Conservation (phyloP, 2,113 vertebrate genomes). For the Gobio gobio region DNA sequence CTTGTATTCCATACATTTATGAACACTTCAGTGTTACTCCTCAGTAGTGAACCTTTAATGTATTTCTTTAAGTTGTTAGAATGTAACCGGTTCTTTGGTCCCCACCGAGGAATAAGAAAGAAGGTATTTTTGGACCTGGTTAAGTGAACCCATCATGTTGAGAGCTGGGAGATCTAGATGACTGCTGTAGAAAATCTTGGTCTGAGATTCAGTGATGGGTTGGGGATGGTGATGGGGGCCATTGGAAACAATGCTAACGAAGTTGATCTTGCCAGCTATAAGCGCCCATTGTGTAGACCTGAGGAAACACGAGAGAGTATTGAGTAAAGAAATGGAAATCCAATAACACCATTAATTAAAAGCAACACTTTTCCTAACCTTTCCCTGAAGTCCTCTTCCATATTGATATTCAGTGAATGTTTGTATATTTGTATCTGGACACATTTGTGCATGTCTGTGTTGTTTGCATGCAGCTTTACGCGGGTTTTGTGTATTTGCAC, state of each 20-base stretch:
- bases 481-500: not conserved
- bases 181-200: not conserved
- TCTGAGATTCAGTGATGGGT: not conserved
- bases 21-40: too few relatives aligned
- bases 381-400: not conserved
- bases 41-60: not conserved
- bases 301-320: not conserved
- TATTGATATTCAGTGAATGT: constrained; percentile 17
- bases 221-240: not conserved
- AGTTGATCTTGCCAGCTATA: not conserved
- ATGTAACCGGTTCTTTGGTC: not conserved
- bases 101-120: not conserved
- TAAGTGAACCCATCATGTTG: not conserved
- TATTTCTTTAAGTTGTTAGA: not conserved
- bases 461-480: not conserved
- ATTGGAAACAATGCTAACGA: not conserved
- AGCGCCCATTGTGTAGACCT: not conserved
- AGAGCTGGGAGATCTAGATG: not conserved
- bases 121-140: not conserved
- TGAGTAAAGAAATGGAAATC: not conserved
- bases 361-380: not conserved
- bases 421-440: not conserved
- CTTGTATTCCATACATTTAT: not conserved
- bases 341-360: not conserved
- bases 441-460: not conserved